Evolutionary conservation across 2,113 vertebrate genomes (phyloP).

Genomic region (Gymnocephalus cernua): DNA sequence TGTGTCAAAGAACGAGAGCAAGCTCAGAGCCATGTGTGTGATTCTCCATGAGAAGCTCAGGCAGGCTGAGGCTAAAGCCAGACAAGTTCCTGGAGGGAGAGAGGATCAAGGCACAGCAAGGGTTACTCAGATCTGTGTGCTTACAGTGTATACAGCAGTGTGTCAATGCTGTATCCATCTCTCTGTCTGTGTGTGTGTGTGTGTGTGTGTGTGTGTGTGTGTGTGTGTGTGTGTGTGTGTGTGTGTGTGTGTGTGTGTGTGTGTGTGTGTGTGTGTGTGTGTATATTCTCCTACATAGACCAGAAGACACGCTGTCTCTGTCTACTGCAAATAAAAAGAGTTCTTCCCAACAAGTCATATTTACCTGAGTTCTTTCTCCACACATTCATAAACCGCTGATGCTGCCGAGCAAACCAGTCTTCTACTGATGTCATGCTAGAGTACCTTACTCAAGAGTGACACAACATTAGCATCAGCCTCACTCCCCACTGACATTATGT

Average conservation of each 20-base stretch:
- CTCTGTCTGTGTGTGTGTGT: slow-evolving; percentile 9
- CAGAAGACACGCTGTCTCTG: neutral
- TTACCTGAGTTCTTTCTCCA: neutral
- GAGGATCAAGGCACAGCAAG: slow-evolving; percentile 73
- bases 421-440: neutral
- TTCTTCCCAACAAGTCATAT: neutral
- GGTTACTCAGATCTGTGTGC: slow-evolving; percentile 52
- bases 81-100: slow-evolving; percentile 68
- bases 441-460: neutral
- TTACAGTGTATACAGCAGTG: slow-evolving; percentile 56
- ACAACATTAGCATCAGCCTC: neutral
- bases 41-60: slow-evolving; percentile 70
- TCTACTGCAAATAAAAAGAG: slow-evolving; percentile 8
- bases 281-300: slow-evolving; percentile 3
- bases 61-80: slow-evolving; percentile 65
- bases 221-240: neutral
- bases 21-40: slow-evolving; percentile 70
- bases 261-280: neutral
- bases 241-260: neutral
- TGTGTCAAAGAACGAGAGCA: slow-evolving; percentile 17
- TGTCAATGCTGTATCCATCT: slow-evolving; percentile 18
- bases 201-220: neutral
- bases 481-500: neutral
- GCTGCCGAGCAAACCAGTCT: neutral
- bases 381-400: neutral